These are phyloP conservation scores for Crocodylus rhombifer DNA, from an alignment of 2,797 vertebrate species.

Conservation along the genomic window DNA sequence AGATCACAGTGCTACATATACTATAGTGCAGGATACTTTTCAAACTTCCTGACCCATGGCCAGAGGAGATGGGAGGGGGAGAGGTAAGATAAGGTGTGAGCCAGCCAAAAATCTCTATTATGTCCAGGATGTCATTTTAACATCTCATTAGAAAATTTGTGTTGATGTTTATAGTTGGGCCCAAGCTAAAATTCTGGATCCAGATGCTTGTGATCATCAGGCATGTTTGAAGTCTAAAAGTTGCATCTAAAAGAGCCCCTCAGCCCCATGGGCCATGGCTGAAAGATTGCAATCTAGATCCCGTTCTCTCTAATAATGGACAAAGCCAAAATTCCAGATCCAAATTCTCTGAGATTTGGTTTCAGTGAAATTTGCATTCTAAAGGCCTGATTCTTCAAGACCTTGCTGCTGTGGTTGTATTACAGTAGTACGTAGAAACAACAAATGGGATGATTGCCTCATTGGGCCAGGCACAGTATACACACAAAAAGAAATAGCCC, in stretches of 20 bases:
- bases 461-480: neutral
- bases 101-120: neutral
- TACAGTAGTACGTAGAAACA: neutral
- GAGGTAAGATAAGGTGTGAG: neutral
- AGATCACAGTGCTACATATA: conserved; percentile 44
- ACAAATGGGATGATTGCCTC: neutral
- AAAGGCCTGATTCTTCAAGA: neutral
- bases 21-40: neutral
- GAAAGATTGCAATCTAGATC: neutral
- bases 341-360: neutral
- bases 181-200: neutral
- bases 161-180: neutral
- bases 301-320: too few species aligned
- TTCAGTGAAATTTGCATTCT: neutral
- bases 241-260: neutral
- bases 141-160: neutral
- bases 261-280: neutral
- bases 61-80: neutral
- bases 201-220: neutral
- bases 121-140: neutral
- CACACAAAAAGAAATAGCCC: neutral
- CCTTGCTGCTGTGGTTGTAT: neutral
- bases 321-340: neutral
- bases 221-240: neutral
- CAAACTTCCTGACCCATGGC: neutral